Percentiles rank a stretch among this genome's conserved stretches.
phyloP scores from a whole-genome alignment of 2,888 invertebrate species.

The Orthosia incerta region DNA sequence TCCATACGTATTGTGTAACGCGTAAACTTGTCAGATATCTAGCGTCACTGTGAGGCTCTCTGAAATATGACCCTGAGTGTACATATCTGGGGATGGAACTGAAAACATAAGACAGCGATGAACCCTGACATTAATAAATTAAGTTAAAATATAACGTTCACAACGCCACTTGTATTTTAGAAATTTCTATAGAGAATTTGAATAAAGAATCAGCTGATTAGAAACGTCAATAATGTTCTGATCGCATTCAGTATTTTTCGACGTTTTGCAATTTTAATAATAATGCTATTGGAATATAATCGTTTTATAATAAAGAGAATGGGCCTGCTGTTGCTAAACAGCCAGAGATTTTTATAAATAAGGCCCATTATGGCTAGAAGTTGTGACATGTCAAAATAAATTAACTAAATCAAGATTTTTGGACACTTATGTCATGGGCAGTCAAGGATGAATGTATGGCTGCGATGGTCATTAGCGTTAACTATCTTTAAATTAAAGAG shows the following conservation, averaged over 20 bases:
- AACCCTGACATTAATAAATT: background rate
- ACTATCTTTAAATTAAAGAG: slow-evolving; percentile 25
- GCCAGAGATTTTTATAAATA: too few species aligned
- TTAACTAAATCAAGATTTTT: background rate
- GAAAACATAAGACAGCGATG: background rate
- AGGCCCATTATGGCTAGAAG: background rate
- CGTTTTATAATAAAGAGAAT: too few species aligned
- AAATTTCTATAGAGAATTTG: too few species aligned
- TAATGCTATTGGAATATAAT: too few species aligned
- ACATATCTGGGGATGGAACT: background rate
- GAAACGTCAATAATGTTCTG: too few species aligned
- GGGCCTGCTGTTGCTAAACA: too few species aligned
- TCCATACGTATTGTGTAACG: slow-evolving; percentile 67
- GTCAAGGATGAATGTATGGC: background rate
- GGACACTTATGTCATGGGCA: too few species aligned
- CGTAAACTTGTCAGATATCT: slow-evolving; percentile 38
- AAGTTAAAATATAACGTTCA: background rate
- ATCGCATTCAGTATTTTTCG: too few species aligned
- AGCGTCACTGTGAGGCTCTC: slow-evolving; percentile 27
- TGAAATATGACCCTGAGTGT: background rate
- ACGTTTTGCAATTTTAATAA: too few species aligned
- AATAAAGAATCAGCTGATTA: too few species aligned
- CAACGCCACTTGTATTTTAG: too few species aligned
- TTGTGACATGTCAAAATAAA: background rate
- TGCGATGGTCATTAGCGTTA: background rate